phyloP scores from a whole-genome alignment of 2,113 vertebrate species.

The Ceyx melanurus region DNA sequence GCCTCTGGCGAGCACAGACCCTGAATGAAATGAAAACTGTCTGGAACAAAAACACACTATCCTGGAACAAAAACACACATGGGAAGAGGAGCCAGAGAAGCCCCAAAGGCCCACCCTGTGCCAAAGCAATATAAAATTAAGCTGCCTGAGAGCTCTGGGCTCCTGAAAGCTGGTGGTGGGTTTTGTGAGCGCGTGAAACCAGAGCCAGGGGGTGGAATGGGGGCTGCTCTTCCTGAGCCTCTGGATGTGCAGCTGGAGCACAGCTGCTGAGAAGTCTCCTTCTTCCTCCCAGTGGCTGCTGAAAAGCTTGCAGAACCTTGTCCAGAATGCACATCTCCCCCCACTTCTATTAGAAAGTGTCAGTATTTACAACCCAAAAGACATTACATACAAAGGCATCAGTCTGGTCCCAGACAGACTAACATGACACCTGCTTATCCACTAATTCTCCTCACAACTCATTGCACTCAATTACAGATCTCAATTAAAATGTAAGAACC shows the following conservation, averaged over 20 bases:
- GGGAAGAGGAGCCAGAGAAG: not conserved
- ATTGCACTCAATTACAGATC: not conserved
- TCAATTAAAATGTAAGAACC: not conserved
- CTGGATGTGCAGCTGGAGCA: not conserved
- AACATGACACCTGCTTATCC: not conserved
- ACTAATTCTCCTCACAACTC: not conserved
- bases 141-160: not conserved
- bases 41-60: not conserved
- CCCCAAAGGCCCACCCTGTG: not conserved
- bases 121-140: not conserved
- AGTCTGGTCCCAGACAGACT: not conserved
- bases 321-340: not conserved
- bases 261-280: rapidly evolving
- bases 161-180: not conserved
- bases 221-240: not conserved
- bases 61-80: not conserved
- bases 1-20: not conserved
- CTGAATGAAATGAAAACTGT: not conserved
- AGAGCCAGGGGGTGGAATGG: rapidly evolving
- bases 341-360: not conserved
- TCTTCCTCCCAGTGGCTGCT: not conserved
- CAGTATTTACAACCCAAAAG: not conserved
- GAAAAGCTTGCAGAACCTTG: rapidly evolving
- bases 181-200: rapidly evolving
- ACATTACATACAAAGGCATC: not conserved